Evolutionary conservation across 2,797 vertebrate genomes (phyloP), one percentile per base, ranked within the genome.

Genomic region (Pipistrellus pipistrellus): DNA sequence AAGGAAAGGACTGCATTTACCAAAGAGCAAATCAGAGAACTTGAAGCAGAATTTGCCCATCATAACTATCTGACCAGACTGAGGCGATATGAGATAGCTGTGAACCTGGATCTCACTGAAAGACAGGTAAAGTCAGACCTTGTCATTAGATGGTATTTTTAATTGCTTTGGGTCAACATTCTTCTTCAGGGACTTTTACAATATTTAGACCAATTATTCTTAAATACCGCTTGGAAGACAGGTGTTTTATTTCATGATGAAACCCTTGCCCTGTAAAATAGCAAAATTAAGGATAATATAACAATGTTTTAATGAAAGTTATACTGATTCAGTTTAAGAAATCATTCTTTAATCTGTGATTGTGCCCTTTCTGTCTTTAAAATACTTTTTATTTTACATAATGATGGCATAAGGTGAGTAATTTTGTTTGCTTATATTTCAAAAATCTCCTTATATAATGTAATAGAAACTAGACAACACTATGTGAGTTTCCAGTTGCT

Each of bases 1-100:
- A 99, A 99, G 98, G 99, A 99, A 98, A 98, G 99, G 96, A 99
- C 99, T 95, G 99, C 99, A 27, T 99, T 99, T 98, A 99, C 99
- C 98, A 99, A 99, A 98, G 99, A 99, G 96, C 99, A 99, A 97
- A 99, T 99, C 97, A 98, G 99, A 97, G 99, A 99, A 98, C 98
- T 99, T 98, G 99, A 99, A 98, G 99, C 99, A 51, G 99, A 99
- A 98, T 99, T 99, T 94, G 99, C 99, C 96, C 99, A 99, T 98
- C 99, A 99, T 98, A 99, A 99, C 98, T 99, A 99, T 98, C 98
- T 99, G 98, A 99, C 99, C 97, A 98, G 99, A 88, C 99, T 99
- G 98, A 98, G 99, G 96, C 98, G 99, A 98, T 99, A 99, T 75
- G 99, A 99, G 97, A 99, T 99, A 96, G 99, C 99, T 53, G 99